Base-by-base conservation (phyloP, 2,797 vertebrate species). In the Brachyalestes nurse region DNA sequence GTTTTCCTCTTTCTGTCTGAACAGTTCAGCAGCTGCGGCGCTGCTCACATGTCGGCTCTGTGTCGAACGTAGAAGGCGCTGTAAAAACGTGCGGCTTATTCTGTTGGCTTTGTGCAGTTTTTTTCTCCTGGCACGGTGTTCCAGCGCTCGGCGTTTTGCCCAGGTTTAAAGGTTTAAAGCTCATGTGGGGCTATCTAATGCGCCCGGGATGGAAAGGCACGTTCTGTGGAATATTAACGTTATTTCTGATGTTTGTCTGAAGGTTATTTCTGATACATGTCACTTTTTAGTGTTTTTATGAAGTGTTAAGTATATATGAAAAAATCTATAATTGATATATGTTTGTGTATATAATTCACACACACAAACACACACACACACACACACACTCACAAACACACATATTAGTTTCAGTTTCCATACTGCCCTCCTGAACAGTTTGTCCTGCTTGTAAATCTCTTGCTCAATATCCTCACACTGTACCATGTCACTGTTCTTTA, bases 401-500 rank as follows among this genome's bases (percentile, higher is more conserved):
- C n/a, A 28, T 28, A 28, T 28, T 28, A 28, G 28, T 28, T 65
- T 75, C 28, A 58, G 62, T 47, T 34, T 82, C 17, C 9, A 21
- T 28, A 23, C 28, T 65, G 28, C 72, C 7, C n/a, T 42, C 2
- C 55, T 45, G 42, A 70, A 77, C 13, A 28, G 13, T 40, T 2
- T 75, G 23, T 38, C 23, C 12, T 49, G 47, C 9, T 1, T 75
- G 45, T 10, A 73, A 67, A 65, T 66, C 45, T 57, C 19, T 75
- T 83, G 57, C 28, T 47, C 49, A 70, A n/a, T 17, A 66, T 69
- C 61, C 21, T 80, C 28, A 10, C 21, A 45, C 19, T 38, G 28
- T 81, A 51, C 55, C 57, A 4, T 45, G 14, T 38, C 49, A 69
- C 66, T 82, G 49, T 74, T 53, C 21, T 79, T 42, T 66, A 75